Percentiles rank a stretch among this genome's conserved stretches.
These are phyloP conservation scores for Neopelma chrysocephalum DNA, from an alignment of 2,797 vertebrate species.

Conservation along the genomic window DNA sequence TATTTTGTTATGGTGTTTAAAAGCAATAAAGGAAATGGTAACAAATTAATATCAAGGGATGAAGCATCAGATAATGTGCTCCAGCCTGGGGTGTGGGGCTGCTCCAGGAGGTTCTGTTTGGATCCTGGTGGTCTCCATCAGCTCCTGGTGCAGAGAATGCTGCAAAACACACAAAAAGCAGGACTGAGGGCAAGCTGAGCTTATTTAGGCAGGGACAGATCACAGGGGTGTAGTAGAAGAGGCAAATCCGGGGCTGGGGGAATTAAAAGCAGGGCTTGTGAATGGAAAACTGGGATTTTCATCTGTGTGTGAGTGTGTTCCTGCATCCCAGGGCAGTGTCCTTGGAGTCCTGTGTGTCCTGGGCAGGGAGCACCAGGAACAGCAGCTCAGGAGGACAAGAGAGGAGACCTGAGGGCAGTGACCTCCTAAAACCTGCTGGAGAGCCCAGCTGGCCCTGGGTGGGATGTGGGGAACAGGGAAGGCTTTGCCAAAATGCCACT, in stretches of 20 bases:
- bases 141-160: neutral
- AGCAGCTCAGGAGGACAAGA: no score
- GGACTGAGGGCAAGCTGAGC: neutral
- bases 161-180: neutral
- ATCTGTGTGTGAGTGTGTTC: neutral
- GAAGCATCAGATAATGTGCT: neutral
- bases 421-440: neutral
- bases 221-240: neutral
- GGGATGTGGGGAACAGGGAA: no score
- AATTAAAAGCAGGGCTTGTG: neutral
- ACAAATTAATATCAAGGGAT: neutral
- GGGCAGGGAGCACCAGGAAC: neutral
- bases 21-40: neutral
- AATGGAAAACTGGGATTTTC: neutral
- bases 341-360: no score
- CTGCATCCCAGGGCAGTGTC: neutral
- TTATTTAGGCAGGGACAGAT: neutral
- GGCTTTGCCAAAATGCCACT: neutral
- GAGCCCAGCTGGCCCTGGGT: neutral
- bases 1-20: neutral
- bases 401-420: neutral
- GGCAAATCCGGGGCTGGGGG: neutral
- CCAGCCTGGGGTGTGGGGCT: neutral
- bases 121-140: neutral
- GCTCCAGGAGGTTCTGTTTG: neutral